Base-by-base conservation (phyloP, 1,140 invertebrate genomes). In the Macrosteles quadrilineatus region DNA sequence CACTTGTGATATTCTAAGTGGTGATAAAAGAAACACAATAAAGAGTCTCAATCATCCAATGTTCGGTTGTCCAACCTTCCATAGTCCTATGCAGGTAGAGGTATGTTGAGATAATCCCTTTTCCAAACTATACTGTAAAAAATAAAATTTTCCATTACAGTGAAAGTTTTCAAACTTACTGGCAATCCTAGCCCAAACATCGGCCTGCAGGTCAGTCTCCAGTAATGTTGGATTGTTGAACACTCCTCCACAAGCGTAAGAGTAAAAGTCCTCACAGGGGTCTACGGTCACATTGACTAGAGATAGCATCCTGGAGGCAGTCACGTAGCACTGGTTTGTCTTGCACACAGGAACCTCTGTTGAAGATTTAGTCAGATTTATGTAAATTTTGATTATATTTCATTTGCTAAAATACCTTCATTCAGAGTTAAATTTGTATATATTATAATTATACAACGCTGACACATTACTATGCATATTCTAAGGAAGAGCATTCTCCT, bases 181-280 rank as follows among this genome's bases (percentile, higher is more conserved):
- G n/a, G 4, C 19, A 1, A 43, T 43, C 21, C 63, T 43, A 1
- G 19, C 25, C 23, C 32, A 66, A 43, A 66, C 63, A 66, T 66
- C 63, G 45, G 2, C 19, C 23, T 11, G 14, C 3, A 31, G 11
- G 27, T 66, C 40, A n/a, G 2, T 27, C 45, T 66, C 63, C 36
- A 66, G 27, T 2, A 66, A 23, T 19, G 36, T 45, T 23, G 63
- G 63, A 27, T 27, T 66, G 19, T 43, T 31, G 1, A 43, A 27
- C 9, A 66, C 23, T 43, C 63, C 63, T 45, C 63, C 63, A 45
- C 63, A 66, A 45, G 63, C 32, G 36, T 43, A 66, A 25, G 23
- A 25, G 32, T 66, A 66, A 17, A 66, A 66, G 63, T 66, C 40
- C 27, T 66, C 36, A 66, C 63, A 66, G 14, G 63, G 63, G 21